Conservation (phyloP, 2,113 vertebrate species). For the Atherinomorus stipes region DNA sequence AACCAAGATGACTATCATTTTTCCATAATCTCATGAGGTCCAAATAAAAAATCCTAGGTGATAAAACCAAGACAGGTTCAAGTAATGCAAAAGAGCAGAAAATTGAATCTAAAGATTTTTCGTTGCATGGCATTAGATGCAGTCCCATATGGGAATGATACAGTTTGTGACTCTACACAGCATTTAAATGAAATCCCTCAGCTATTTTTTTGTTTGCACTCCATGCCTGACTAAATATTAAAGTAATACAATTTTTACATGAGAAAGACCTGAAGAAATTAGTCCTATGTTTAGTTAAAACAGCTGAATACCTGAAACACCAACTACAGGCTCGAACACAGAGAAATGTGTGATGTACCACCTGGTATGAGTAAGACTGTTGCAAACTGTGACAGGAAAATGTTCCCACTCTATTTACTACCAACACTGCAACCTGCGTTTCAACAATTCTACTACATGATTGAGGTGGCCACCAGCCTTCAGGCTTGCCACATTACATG, state of each 20-base stretch:
- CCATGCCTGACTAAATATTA: background rate
- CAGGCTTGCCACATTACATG: background rate
- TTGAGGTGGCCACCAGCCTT: slow-evolving; percentile 1
- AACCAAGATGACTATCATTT: no score
- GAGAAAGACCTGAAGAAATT: background rate
- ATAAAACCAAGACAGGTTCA: no score
- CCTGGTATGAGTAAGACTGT: background rate
- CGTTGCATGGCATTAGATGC: no score
- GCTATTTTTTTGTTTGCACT: no score
- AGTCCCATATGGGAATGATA: no score
- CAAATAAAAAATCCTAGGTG: no score
- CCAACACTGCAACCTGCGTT: background rate
- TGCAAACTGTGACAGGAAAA: background rate
- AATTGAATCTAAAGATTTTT: no score
- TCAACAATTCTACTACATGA: background rate
- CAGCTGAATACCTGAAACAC: background rate
- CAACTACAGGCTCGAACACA: background rate
- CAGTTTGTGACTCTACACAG: no score
- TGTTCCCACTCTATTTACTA: background rate
- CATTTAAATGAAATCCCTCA: no score
- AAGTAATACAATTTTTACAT: background rate
- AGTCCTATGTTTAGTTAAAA: background rate
- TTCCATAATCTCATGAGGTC: no score
- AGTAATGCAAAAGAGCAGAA: no score
- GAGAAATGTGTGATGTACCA: background rate